Conservation (phyloP, 2,888 invertebrate species). For the Priocnemis perturbator region DNA sequence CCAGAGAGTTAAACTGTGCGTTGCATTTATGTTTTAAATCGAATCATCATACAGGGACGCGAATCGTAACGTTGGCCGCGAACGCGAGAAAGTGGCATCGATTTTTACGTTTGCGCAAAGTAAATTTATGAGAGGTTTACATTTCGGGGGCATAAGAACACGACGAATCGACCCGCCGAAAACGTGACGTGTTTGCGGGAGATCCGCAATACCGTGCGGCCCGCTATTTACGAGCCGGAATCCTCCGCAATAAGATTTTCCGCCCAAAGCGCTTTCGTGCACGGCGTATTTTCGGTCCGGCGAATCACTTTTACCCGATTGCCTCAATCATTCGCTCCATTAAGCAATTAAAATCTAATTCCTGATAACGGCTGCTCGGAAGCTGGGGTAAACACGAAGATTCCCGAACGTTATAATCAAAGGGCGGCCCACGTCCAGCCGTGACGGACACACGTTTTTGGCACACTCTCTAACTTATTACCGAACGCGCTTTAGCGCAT, state of each 20-base stretch:
- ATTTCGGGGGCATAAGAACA: neutral
- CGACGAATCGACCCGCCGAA: neutral
- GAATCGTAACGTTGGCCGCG: neutral
- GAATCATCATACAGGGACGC: no score
- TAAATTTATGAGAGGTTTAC: conserved; percentile 4
- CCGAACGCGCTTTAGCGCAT: no score
- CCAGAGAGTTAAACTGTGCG: no score
- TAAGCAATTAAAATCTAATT: conserved; percentile 22
- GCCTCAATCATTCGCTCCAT: conserved; percentile 27
- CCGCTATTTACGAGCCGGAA: conserved; percentile 1
- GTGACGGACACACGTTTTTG: no score
- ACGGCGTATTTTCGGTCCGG: neutral
- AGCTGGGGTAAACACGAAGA: conserved; percentile 5
- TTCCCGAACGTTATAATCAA: neutral
- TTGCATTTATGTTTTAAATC: no score
- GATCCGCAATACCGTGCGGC: neutral
- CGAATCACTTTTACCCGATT: neutral
- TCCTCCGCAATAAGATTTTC: conserved; percentile 4
- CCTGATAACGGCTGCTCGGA: conserved; percentile 6
- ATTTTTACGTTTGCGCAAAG: neutral
- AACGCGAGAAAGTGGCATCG: conserved; percentile 2
- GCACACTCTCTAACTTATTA: no score
- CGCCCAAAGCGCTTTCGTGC: neutral
- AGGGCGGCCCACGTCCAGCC: no score
- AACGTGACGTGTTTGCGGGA: conserved; percentile 1